phyloP scores from a whole-genome alignment of 2,113 vertebrate genomes.

The Myrmecobius fasciatus region DNA sequence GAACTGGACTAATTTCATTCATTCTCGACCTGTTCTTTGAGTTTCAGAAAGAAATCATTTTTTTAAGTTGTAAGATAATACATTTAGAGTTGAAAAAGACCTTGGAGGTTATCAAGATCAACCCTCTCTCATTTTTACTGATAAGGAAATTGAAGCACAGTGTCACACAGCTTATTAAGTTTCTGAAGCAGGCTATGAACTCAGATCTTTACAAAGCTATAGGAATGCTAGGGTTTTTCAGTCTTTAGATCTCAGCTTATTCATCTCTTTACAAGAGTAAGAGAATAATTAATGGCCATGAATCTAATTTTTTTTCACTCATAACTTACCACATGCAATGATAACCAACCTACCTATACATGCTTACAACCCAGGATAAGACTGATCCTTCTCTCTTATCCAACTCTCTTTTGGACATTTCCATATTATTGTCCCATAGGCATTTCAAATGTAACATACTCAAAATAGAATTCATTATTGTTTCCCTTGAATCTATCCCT shows the following conservation, averaged over 20 bases:
- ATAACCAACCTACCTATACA: neutral
- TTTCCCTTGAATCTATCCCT: neutral
- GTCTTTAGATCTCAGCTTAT: neutral
- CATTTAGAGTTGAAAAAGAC: neutral
- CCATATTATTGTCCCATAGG: neutral
- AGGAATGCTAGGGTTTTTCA: neutral
- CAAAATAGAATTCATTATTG: neutral
- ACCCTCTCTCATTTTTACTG: conserved; percentile 25
- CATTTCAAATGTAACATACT: neutral
- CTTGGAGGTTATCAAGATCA: neutral
- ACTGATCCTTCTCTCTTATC: neutral
- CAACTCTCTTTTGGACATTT: neutral
- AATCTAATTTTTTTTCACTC: neutral
- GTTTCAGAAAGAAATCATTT: neutral
- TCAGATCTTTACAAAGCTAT: neutral
- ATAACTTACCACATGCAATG: neutral
- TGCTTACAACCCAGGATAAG: neutral
- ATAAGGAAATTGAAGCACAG: neutral
- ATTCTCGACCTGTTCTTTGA: neutral
- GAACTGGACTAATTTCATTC: neutral
- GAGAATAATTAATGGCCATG: neutral
- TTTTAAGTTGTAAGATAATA: neutral
- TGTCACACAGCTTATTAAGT: neutral
- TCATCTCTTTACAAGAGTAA: neutral
- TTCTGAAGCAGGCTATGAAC: neutral